Base-by-base conservation (phyloP, 2,113 vertebrate genomes). In the Eurystomus gularis region DNA sequence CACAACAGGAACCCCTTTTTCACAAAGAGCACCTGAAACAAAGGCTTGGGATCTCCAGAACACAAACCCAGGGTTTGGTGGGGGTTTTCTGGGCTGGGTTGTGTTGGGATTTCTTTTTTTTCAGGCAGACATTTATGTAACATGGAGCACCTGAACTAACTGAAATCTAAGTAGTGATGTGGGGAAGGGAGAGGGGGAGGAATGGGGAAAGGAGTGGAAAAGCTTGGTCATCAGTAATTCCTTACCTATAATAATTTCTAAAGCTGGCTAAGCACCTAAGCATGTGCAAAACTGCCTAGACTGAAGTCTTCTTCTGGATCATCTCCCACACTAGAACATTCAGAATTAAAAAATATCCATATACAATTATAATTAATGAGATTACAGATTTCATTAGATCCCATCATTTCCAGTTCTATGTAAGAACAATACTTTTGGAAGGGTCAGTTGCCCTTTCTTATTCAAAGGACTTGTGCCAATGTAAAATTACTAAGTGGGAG, bases 401-500 rank as follows among this genome's bases (percentile, higher is more conserved):
- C 26, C 87, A 58, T 65, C 0, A 0, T 69, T 91, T 92, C 80
- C 69, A 86, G 25, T 42, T 83, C 33, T 11, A 7, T 11, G 20
- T 52, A 91, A 73, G 75, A 94, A 86, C 20, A 77, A 25, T 39
- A 49, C 42, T 70, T 82, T 78, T 57, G 58, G 70, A 93, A 29
- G 48, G 64, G 84, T 89, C 77, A 71, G 25, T 64, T 86, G 71
- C 60, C 66, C 70, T 87, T 84, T 78, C 89, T 88, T 92, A 61
- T 81, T 73, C 55, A 1, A 71, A 92, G 82, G 68, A 88, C 46
- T 86, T 44, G 39, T 0, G 7, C 65, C 92, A 96, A 60, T 33
- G 33, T 82, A 75, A 92, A 93, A 96, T 93, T 86, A 86, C 26
- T 88, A 65, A 94, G 82, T 92, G 80, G 88, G 86, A 97, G 82